Evolutionary conservation across 2,113 vertebrate species (phyloP).

Genomic region (Hippocampus barbouri): DNA sequence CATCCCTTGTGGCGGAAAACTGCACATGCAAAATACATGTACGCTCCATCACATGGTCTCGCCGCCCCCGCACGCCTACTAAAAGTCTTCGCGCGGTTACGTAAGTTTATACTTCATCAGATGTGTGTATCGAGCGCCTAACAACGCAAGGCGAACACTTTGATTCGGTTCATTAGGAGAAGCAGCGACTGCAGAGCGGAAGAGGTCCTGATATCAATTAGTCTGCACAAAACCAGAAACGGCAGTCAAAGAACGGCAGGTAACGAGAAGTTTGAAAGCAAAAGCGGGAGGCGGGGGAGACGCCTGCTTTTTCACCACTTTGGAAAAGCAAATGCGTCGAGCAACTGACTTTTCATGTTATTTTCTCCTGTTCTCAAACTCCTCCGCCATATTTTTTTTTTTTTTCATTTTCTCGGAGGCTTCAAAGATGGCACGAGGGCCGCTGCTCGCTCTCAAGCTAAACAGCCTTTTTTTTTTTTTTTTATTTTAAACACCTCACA

Average conservation of each 20-base stretch:
- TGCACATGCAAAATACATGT: constrained; percentile 48
- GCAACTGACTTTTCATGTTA: constrained; percentile 13
- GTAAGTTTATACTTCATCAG: constrained; percentile 43
- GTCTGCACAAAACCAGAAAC: constrained; percentile 6
- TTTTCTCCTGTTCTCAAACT: neutral
- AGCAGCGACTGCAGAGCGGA: neutral
- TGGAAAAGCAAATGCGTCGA: constrained; percentile 54
- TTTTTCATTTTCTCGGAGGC: constrained; percentile 4
- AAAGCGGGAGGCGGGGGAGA: constrained; percentile 35
- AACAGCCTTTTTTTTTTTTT: constrained; percentile 22
- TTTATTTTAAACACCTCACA: constrained; percentile 1
- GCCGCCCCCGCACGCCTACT: neutral
- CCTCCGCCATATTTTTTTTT: constrained; percentile 28
- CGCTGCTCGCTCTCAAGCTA: constrained; percentile 21
- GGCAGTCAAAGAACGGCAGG: neutral
- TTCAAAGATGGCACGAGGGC: constrained; percentile 26
- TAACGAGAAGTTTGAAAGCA: constrained; percentile 31
- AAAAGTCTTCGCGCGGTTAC: neutral
- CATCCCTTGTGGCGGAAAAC: neutral
- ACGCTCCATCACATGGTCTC: constrained; percentile 32
- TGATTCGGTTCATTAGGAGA: neutral
- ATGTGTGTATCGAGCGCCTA: neutral
- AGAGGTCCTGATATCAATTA: constrained; percentile 17
- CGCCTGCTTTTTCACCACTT: constrained; percentile 47
- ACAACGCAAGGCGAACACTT: neutral